phyloP scores from a whole-genome alignment of 1,140 invertebrate species.

The Drosophila parabipectinata region DNA sequence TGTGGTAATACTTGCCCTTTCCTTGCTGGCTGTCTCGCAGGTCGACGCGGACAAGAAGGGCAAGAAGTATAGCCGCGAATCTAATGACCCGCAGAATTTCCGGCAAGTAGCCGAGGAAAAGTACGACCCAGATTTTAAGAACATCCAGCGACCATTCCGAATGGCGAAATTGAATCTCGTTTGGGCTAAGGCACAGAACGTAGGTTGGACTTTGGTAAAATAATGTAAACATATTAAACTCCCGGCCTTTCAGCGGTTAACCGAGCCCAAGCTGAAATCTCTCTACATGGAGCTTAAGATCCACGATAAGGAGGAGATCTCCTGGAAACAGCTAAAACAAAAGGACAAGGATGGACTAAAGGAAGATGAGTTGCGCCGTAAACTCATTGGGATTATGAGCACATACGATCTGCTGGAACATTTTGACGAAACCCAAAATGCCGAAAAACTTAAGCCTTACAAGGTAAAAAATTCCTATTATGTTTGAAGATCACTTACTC shows the following conservation, averaged over 20 bases:
- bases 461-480: constrained; percentile 73
- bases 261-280: constrained; percentile 93
- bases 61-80: constrained; percentile 74
- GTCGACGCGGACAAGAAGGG: constrained; percentile 65
- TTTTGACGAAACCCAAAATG: constrained; percentile 88
- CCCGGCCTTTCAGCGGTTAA: constrained; percentile 88
- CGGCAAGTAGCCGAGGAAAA: constrained; percentile 59
- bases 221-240: background rate
- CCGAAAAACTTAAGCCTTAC: constrained; percentile 85
- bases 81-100: constrained; percentile 66
- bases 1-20: constrained; percentile 15
- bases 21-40: constrained; percentile 27
- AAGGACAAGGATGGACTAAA: constrained; percentile 94
- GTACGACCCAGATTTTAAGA: constrained; percentile 83
- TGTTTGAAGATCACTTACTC: background rate
- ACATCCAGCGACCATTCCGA: constrained; percentile 91
- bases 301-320: constrained; percentile 96
- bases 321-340: constrained; percentile 92
- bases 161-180: constrained; percentile 94
- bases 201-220: constrained; percentile 69
- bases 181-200: constrained; percentile 93
- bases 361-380: constrained; percentile 92
- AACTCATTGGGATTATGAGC: constrained; percentile 92
- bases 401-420: constrained; percentile 92
- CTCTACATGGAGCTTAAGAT: constrained; percentile 94